Base-by-base conservation (phyloP, 2,113 vertebrate species). In the Willisornis vidua region DNA sequence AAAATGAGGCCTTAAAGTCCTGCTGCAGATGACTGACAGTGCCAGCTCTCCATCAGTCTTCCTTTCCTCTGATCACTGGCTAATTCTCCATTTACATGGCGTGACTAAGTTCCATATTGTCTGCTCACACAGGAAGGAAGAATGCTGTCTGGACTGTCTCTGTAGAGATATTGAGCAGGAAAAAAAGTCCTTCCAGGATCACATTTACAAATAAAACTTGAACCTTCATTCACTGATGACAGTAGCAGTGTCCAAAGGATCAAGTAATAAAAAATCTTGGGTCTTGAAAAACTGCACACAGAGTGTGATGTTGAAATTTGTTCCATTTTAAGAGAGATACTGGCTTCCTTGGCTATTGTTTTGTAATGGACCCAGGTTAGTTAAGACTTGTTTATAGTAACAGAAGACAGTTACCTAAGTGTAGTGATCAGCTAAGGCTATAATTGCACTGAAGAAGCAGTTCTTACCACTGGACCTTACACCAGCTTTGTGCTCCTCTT, bases 1-100 rank as follows among this genome's bases (percentile, higher is more conserved):
- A 96, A 96, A 97, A 97, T 96, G 92, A 91, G 94, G 91, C 91
- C 97, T 96, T 95, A 96, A 97, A 97, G 95, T 96, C 96, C 96
- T 96, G 88, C 95, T 87, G 96, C 80, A 96, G 93, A 96, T 95
- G 88, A 96, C 89, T 96, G 93, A 93, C 35, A 45, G 87, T 94
- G 92, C 93, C 96, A 96, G 90, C 73, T 97, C 94, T 94, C 94
- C 92, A 91, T 96, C 94, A 93, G 73, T 86, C 76, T 93, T 92
- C 90, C 92, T 74, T 85, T 89, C 88, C 83, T 88, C 92, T 91
- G 89, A 96, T 95, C 93, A 84, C 76, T 96, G 89, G 87, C 85
- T 94, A 97, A 97, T 96, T 97, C 85, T 92, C 87, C 89, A 89
- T 93, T 96, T 93, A 96, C 71, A 90, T 77, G 66, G 65, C 66